Base-by-base conservation (phyloP, 2,797 vertebrate genomes). In the Numenius phaeopus region DNA sequence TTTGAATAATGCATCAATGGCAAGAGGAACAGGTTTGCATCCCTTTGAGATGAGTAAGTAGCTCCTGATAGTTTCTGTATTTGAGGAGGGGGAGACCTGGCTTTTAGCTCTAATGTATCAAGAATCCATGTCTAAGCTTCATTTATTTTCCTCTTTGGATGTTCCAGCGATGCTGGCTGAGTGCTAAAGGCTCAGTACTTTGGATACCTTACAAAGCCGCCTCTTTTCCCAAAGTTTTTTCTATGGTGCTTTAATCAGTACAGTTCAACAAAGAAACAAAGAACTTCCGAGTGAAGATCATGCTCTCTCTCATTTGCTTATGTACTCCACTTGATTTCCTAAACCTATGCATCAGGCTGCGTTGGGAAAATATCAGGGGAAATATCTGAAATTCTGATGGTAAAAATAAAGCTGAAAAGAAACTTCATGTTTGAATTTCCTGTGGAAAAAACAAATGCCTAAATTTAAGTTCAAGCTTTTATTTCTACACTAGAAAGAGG, bases 41-140 rank as follows among this genome's bases (percentile, higher is more conserved):
- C 23, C 34, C 19, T 70, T 64, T 30, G 34, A 0, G 0, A 29
- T 32, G 14, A 1, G 2, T n/a, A 90, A 66, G 52, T 4, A 75
- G 20, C 30, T 59, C 34, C 39, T 44, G 19, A 1, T 47, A 62
- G 58, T 79, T 91, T 76, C 59, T 54, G 29, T 57, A 20, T 24
- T 64, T 87, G 37, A 44, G 46, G 27, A 83, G 8, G 17, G 10
- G n/a, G 7, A 91, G 77, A 54, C 22, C 9, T 65, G 76, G 37
- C 29, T 69, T 70, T 70, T 20, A 86, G 16, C n/a, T 42, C 47
- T 40, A 64, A 52, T 0, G 1, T 49, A 47, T 76, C 21, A 73
- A 66, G 39, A 78, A 66, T 83, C 29, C 2, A 1, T 18, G 27
- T 26, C 72, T 75, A 47, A 80, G 22, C 13, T 71, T 71, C 1